Evolutionary conservation across 64 coral and sea anemone species (phyloP).

Genomic region (Exaiptasia diaphana): DNA sequence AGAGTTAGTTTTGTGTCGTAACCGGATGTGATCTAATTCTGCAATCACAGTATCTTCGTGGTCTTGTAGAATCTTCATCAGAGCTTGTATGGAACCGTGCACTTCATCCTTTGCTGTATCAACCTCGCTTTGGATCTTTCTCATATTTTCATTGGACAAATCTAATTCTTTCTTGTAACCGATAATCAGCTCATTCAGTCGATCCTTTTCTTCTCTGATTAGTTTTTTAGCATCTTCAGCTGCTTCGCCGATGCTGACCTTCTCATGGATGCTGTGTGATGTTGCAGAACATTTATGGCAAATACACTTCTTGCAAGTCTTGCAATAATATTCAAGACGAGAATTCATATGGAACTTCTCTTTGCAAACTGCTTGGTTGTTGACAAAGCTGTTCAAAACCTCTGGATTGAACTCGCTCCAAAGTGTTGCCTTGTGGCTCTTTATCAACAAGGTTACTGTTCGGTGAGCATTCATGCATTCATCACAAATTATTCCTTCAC

Average conservation of each 20-base stretch:
- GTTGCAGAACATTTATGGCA: neutral
- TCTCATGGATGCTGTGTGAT: neutral
- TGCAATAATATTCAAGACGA: neutral
- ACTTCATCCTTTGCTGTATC: neutral
- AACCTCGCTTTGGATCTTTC: neutral
- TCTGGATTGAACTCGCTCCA: neutral
- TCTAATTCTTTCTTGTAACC: neutral
- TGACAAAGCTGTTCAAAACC: neutral
- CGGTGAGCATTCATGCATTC: neutral
- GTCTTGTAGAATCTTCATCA: neutral
- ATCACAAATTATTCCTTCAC: neutral
- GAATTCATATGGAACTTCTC: neutral
- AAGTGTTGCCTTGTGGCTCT: neutral
- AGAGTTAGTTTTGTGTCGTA: neutral
- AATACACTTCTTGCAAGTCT: neutral
- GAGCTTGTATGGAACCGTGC: neutral
- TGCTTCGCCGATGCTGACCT: neutral
- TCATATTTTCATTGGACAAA: neutral
- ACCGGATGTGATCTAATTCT: neutral
- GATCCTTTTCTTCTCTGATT: neutral
- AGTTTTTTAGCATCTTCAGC: neutral
- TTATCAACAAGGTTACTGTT: neutral
- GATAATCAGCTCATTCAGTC: neutral
- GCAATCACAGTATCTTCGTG: neutral
- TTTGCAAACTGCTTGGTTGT: neutral